Conservation (phyloP, 2,797 vertebrate species). For the Heterohyrax brucei region DNA sequence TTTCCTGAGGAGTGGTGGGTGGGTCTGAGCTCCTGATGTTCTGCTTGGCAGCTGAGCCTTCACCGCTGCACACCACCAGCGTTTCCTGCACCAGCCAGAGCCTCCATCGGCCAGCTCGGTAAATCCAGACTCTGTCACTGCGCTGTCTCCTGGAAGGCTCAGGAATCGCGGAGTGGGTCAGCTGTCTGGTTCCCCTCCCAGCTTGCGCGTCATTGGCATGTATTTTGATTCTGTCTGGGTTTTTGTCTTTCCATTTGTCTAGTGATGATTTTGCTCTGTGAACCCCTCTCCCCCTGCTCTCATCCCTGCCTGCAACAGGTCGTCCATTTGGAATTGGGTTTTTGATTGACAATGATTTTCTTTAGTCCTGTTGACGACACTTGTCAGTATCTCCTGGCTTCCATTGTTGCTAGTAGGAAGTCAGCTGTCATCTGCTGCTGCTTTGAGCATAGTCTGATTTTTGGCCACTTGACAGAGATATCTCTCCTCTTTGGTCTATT, state of each 20-base stretch:
- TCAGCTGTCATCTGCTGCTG: no score
- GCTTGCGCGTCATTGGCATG: not conserved
- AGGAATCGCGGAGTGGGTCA: not conserved
- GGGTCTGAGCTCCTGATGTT: no score
- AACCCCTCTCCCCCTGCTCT: not conserved
- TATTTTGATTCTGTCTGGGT: not conserved
- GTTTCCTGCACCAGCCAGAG: no score
- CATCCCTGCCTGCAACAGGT: not conserved
- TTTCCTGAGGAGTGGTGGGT: no score
- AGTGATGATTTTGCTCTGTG: not conserved
- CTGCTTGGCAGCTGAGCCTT: no score
- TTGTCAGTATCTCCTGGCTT: not conserved
- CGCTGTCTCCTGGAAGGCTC: not conserved
- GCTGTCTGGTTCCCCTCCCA: not conserved
- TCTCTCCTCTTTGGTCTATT: not conserved
- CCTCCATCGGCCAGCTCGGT: no score
- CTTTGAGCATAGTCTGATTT: no score
- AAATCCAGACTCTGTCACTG: accelerated
- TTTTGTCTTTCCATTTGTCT: not conserved
- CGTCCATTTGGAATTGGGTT: not conserved
- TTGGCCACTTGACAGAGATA: no score
- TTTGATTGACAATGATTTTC: no score
- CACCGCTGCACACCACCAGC: no score
- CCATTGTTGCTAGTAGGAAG: not conserved
- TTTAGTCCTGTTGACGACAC: not conserved